Evolutionary conservation across 1,140 invertebrate species (phyloP), one percentile per base, ranked within the genome.

Genomic region (Phocides pigmalion): DNA sequence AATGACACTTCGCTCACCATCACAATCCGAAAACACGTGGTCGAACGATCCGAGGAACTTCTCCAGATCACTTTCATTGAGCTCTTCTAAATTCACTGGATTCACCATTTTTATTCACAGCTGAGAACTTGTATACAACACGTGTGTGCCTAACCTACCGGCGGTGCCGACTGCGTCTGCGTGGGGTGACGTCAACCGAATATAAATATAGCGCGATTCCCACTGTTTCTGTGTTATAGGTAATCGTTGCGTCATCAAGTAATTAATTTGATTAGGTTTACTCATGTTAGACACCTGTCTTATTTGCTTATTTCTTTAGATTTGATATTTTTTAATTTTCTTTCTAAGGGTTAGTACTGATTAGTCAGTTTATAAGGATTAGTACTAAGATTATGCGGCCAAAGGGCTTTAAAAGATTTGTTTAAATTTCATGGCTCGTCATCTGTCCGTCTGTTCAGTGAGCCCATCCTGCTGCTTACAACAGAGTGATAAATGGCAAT

Each of bases 21-120:
- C 88, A 66, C 88, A 90, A 68, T 90, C 88, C 17, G 87, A 90
- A 19, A 90, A 87, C 25, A 90, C 85, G 56, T 90, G 81, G 62
- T 90, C 88, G 37, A 90, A 89, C 0, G 87, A 87, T 64, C 76
- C 72, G 8, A 90, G 70, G 62, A 89, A 90, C 39, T 74, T 37
- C 44, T 87, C 79, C n/a, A 90, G 74, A 8, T 67, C 74, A 51
- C 67, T 66, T 9, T 47, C 12, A 37, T 70, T 67, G 6, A 87
- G 37, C 16, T 80, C 54, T 50, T 69, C 53, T 15, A 90, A 19
- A 66, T 82, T 80, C 62, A 87, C 79, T 4, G 88, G 84, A 19
- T 68, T 61, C 76, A 83, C 83, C 22, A 59, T 66, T 72, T 59
- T 70, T 47, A 25, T 9, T 22, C 35, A 39, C 35, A 39, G 35